Percentiles rank a stretch among this genome's conserved stretches.
Conservation (phyloP, 2,888 invertebrate species). For the Drosophila kuntzei region DNA sequence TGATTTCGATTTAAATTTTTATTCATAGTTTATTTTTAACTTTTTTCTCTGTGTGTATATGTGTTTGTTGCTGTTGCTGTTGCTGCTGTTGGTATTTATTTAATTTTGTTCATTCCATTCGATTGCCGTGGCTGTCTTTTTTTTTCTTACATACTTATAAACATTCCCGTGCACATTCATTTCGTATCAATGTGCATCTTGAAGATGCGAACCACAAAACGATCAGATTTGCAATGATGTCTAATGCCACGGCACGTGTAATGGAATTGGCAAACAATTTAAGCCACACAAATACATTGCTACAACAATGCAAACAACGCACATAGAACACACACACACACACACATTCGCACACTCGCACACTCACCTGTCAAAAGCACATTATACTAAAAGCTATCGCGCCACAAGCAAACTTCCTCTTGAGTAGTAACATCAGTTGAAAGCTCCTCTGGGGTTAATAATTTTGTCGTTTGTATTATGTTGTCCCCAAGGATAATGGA, state of each 20-base stretch:
- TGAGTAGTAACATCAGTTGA: slow-evolving; percentile 13
- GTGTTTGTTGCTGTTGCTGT: slow-evolving; percentile 34
- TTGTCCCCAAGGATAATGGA: slow-evolving; percentile 51
- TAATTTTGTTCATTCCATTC: slow-evolving; percentile 47
- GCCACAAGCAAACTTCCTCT: slow-evolving; percentile 18
- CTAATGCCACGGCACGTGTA: slow-evolving; percentile 39
- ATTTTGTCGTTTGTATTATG: slow-evolving; percentile 51
- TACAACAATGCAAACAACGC: slow-evolving; percentile 18
- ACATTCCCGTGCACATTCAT: slow-evolving; percentile 34
- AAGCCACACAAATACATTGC: slow-evolving; percentile 25
- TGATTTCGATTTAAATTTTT: slow-evolving; percentile 57
- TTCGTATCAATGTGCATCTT: slow-evolving; percentile 48
- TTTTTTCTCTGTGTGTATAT: slow-evolving; percentile 69
- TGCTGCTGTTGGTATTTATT: slow-evolving; percentile 25
- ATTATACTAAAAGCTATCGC: slow-evolving; percentile 48
- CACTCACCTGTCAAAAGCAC: slow-evolving; percentile 50
- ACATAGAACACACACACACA: background rate
- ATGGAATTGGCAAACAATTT: slow-evolving; percentile 46
- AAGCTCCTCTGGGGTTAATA: slow-evolving; percentile 39
- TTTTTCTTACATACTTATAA: slow-evolving; percentile 4
- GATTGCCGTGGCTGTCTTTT: slow-evolving; percentile 27
- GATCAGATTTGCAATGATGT: slow-evolving; percentile 17
- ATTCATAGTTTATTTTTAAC: slow-evolving; percentile 83
- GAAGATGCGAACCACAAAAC: slow-evolving; percentile 13
- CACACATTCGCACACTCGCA: background rate